Base-by-base conservation (phyloP, 2,113 vertebrate genomes). In the Propithecus coquereli region DNA sequence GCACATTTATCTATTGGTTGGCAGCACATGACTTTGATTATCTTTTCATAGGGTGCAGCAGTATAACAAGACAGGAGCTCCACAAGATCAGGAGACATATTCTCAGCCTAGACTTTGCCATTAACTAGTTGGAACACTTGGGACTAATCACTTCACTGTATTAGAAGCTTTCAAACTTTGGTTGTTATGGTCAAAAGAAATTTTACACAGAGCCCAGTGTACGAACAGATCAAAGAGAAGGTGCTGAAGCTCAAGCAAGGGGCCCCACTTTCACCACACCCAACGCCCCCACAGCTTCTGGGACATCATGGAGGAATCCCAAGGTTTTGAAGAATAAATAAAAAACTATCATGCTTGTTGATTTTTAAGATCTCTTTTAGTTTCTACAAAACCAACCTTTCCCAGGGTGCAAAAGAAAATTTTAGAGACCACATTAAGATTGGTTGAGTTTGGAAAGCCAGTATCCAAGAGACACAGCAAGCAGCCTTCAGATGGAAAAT, bases 301-400 rank as follows among this genome's bases (percentile, higher is more conserved):
- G 68, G 54, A 84, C 54, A 54, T 22, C 57, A 52, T 6, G 37
- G 32, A 77, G 18, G 47, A 92, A 84, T 1, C 7, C 22, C 25
- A 43, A 47, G 25, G n/a, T 54, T 63, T 66, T 66, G 8, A 96
- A 93, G n/a, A 93, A 94, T 71, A 74, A 93, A 81, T 12, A 85
- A 59, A 95, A 95, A 1, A 63, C 66, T 17, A 63, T 40, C 59
- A 27, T 22, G 17, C 20, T 66, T 77, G 6, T 3, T 89, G 20
- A 61, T 79, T 76, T 84, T 86, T 63, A 93, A 91, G 77, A 37
- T 63, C 20, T 59, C 57, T 84, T 83, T 80, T 45, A 37, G 76
- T 22, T 45, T 93, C 50, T 82, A 43, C 2, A 54, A 96, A 93
- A 83, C 20, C 30, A 79, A 45, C 45, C 40, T 73, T 73, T 90